A percentile compares a stretch with the other conserved stretches of the same genome.
phyloP scores from a whole-genome alignment of 2,888 invertebrate genomes.

The Lissonota sp. region DNA sequence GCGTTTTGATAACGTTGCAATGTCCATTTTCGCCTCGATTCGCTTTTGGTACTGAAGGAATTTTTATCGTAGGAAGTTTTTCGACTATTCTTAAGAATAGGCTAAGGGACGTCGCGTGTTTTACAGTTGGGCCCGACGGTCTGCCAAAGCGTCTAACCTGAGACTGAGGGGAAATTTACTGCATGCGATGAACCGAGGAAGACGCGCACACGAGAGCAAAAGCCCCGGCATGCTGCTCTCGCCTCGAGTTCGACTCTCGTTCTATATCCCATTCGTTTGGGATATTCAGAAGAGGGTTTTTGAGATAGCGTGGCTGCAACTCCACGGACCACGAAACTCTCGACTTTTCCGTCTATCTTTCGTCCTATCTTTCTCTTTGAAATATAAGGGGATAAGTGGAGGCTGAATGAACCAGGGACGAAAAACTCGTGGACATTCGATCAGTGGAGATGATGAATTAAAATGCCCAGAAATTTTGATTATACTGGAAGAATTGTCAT shows the following conservation, averaged over 20 bases:
- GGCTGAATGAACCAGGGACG: too few relatives aligned
- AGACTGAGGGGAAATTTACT: constrained; percentile 78
- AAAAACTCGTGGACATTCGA: too few relatives aligned
- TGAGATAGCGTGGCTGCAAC: constrained; percentile 55
- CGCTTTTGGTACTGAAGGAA: too few relatives aligned
- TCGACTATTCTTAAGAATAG: background rate
- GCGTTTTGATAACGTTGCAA: too few relatives aligned
- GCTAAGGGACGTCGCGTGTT: constrained; percentile 74
- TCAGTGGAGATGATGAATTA: too few relatives aligned
- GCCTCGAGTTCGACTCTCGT: constrained; percentile 7
- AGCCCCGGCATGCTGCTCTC: constrained; percentile 34
- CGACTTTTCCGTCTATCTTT: constrained; percentile 19
- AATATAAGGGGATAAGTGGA: too few relatives aligned
- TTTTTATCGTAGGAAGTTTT: too few relatives aligned
- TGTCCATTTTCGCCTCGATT: too few relatives aligned
- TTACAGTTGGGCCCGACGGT: constrained; percentile 66
- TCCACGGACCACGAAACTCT: background rate
- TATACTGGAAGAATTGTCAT: too few relatives aligned
- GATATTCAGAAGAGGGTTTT: constrained; percentile 21
- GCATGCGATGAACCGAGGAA: constrained; percentile 77
- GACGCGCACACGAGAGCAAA: constrained; percentile 59
- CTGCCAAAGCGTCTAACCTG: constrained; percentile 67
- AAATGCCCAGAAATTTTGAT: too few relatives aligned
- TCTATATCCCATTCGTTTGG: background rate
- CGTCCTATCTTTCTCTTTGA: constrained; percentile 8